Base-by-base conservation (phyloP, 2,888 invertebrate species). In the Polyommatus icarus region DNA sequence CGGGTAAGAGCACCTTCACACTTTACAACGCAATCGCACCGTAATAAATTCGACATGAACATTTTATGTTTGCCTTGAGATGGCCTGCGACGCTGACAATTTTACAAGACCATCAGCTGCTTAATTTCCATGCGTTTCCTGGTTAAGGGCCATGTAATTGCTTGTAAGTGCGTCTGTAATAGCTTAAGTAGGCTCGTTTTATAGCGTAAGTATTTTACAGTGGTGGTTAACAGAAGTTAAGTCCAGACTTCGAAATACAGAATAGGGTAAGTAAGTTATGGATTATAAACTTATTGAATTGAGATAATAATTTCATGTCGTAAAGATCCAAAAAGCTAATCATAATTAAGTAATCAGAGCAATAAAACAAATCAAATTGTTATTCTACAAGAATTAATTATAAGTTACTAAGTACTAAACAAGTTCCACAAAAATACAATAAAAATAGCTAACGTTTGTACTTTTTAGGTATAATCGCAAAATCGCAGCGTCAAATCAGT, bases 1-100 rank as follows among this genome's bases (percentile, higher is more conserved):
- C 29, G 18, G 50, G 29, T 75, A 75, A 75, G 29, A 75, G 75
- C 75, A 29, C 75, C 50, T 75, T 54, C 75, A 75, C 75, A 75
- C 54, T 50, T 75, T 73, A 46, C 40, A 24, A 46, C 73, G 73
- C 46, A 46, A 40, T 73, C 73, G 73, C 73, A 46, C 46, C 46
- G 46, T 46, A 73, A 73, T 67, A 67, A 67, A 67, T 29, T 67
- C 67, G 67, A 67, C 67, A 67, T 67, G 29, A 67, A 67, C 67
- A 67, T 67, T 67, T 67, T 67, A 67, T 67, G 67, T 67, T 5
- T 67, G 67, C 15, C 29, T 67, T 32, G 29, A 67, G 67, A 18
- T 67, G 29, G 67, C 29, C 67, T 67, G 29, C 29, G 67, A 67
- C 29, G 67, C 29, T 67, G 29, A 67, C 67, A 24, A 67, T 32